These are phyloP conservation scores for Ericerus pela DNA, from an alignment of 1,140 invertebrate species.

Conservation along the genomic window DNA sequence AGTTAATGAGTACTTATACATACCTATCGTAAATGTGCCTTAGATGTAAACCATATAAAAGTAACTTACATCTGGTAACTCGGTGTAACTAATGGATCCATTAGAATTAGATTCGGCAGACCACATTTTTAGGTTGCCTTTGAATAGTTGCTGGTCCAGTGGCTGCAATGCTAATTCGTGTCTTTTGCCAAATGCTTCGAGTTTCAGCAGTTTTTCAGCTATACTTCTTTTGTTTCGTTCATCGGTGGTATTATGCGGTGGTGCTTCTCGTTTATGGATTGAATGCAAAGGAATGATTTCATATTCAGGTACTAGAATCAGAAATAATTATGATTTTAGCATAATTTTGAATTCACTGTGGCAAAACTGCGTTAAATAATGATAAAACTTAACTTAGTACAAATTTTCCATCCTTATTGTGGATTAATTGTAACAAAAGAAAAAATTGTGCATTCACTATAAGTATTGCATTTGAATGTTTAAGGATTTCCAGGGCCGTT, in stretches of 20 bases:
- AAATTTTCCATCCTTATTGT: too few relatives aligned
- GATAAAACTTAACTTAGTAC: too few relatives aligned
- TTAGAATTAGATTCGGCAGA: constrained; percentile 20
- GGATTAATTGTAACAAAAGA: too few relatives aligned
- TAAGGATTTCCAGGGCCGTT: too few relatives aligned
- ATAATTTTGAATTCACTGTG: background rate
- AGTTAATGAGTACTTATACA: too few relatives aligned
- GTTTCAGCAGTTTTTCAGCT: constrained; percentile 45
- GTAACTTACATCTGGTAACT: constrained; percentile 20
- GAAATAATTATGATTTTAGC: background rate
- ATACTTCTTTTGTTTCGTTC: constrained; percentile 26
- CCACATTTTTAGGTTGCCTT: constrained; percentile 49
- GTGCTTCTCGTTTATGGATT: constrained; percentile 19
- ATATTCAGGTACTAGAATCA: constrained; percentile 40
- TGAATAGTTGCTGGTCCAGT: constrained; percentile 48
- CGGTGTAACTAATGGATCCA: constrained; percentile 20
- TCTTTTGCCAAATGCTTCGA: constrained; percentile 58
- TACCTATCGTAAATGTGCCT: too few relatives aligned
- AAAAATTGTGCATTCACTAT: too few relatives aligned
- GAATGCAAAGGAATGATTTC: constrained; percentile 40
- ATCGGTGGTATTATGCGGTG: constrained; percentile 17
- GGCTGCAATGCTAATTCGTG: constrained; percentile 53
- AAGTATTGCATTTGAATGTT: too few relatives aligned
- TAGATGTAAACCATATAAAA: background rate
- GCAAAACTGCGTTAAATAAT: background rate